Conservation (phyloP, 2,888 invertebrate genomes). For the Dasypolia templi region DNA sequence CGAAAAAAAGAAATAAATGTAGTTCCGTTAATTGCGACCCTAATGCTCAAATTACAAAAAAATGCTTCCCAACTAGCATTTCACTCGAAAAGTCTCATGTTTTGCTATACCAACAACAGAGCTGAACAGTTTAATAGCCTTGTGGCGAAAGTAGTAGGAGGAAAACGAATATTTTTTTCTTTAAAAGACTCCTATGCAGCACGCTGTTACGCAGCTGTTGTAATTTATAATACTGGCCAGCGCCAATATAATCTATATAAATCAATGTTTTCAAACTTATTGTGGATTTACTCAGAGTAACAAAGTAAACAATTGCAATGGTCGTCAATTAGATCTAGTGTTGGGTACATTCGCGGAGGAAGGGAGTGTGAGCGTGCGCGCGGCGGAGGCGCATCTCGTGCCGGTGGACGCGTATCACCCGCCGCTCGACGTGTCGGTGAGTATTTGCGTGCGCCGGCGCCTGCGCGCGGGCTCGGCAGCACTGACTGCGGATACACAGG, state of each 20-base stretch:
- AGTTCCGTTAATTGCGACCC: neutral
- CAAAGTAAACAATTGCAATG: too few species aligned
- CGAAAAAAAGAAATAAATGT: constrained; percentile 1
- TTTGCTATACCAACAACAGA: constrained; percentile 5
- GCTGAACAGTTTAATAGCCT: constrained; percentile 11
- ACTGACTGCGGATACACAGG: too few species aligned
- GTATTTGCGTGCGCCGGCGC: too few species aligned
- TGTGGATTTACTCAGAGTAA: too few species aligned
- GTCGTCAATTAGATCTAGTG: too few species aligned
- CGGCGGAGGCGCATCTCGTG: too few species aligned
- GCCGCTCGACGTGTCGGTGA: too few species aligned
- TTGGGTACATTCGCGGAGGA: too few species aligned
- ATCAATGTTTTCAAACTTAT: too few species aligned
- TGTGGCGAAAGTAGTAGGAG: constrained; percentile 9
- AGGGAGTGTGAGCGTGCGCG: too few species aligned
- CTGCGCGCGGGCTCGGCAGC: too few species aligned
- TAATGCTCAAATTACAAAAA: constrained; percentile 11
- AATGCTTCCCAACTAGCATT: constrained; percentile 30
- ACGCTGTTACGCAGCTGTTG: constrained; percentile 18
- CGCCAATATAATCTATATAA: constrained; percentile 8
- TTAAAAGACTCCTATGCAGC: constrained; percentile 13
- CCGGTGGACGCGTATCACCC: too few species aligned
- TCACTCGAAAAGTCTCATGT: constrained; percentile 37
- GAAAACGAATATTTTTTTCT: constrained; percentile 7
- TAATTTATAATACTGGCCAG: constrained; percentile 3